These are phyloP conservation scores for Asobara japonica DNA, from an alignment of 1,140 invertebrate species.

Conservation along the genomic window DNA sequence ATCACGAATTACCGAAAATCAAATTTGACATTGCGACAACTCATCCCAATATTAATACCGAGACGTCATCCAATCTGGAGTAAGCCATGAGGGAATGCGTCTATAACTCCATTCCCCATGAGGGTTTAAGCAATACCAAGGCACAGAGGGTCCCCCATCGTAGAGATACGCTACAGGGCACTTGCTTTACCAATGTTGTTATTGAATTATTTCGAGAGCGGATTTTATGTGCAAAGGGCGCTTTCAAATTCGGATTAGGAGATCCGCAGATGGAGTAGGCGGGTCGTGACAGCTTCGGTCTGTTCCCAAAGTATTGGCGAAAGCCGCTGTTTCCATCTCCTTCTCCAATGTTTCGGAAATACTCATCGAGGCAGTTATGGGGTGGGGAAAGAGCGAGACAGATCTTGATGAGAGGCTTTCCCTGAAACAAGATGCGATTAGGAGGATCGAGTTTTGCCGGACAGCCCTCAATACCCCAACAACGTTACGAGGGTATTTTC, in stretches of 20 bases:
- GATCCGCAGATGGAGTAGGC: slow-evolving; percentile 55
- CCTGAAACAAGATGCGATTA: slow-evolving; percentile 60
- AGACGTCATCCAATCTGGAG: slow-evolving; percentile 8
- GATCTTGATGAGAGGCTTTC: slow-evolving; percentile 37
- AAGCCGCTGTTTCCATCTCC: slow-evolving; percentile 6
- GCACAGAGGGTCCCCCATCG: neutral
- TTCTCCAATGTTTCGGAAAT: neutral
- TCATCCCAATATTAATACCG: slow-evolving; percentile 6
- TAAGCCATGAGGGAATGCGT: neutral
- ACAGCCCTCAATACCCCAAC: neutral
- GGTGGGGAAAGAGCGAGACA: neutral
- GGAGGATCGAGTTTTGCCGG: slow-evolving; percentile 33
- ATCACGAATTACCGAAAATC: neutral
- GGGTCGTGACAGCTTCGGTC: slow-evolving; percentile 43
- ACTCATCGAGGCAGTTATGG: slow-evolving; percentile 16
- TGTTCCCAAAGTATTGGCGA: slow-evolving; percentile 20
- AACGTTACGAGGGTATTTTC: slow-evolving; percentile 12
- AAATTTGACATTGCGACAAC: slow-evolving; percentile 2
- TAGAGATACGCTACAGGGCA: neutral
- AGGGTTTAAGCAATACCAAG: neutral
- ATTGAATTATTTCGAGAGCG: slow-evolving; percentile 63
- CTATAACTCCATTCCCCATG: slow-evolving; percentile 1
- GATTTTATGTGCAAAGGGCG: slow-evolving; percentile 52
- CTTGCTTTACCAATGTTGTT: slow-evolving; percentile 41
- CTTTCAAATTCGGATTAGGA: slow-evolving; percentile 50